Percentiles rank a stretch among this genome's conserved stretches.
Conservation (phyloP, 2,797 vertebrate genomes). For the Onychomys leucogaster region DNA sequence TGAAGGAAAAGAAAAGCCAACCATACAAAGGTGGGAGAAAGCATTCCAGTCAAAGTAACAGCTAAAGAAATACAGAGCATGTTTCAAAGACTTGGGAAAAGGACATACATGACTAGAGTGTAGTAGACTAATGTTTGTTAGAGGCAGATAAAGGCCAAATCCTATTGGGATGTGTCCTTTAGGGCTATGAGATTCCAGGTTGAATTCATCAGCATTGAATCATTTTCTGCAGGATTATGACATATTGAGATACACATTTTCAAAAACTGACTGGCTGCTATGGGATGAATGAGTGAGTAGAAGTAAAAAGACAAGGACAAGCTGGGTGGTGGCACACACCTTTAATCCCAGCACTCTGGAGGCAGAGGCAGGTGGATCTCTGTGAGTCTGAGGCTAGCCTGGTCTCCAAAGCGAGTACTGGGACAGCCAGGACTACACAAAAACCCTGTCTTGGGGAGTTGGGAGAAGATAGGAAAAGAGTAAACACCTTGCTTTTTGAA, state of each 20-base stretch:
- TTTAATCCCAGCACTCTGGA: neutral
- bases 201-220: neutral
- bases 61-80: neutral
- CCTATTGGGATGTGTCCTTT: neutral
- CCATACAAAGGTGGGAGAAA: neutral
- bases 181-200: neutral
- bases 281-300: slow-evolving; percentile 12
- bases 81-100: neutral
- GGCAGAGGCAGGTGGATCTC: neutral
- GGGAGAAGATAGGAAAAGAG: neutral
- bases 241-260: slow-evolving; percentile 15
- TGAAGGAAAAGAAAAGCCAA: slow-evolving; percentile 29
- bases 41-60: neutral
- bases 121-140: neutral
- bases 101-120: neutral
- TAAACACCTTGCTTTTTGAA: neutral
- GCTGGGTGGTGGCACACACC: neutral
- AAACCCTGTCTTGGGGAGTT: no score
- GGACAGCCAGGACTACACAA: neutral
- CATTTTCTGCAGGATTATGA: slow-evolving; percentile 39
- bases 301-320: slow-evolving; percentile 22
- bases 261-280: neutral
- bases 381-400: neutral
- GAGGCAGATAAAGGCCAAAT: neutral
- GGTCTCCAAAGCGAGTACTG: neutral